Evolutionary conservation across 2,888 invertebrate species (phyloP).

Genomic region (Habrosyne pyritoides): DNA sequence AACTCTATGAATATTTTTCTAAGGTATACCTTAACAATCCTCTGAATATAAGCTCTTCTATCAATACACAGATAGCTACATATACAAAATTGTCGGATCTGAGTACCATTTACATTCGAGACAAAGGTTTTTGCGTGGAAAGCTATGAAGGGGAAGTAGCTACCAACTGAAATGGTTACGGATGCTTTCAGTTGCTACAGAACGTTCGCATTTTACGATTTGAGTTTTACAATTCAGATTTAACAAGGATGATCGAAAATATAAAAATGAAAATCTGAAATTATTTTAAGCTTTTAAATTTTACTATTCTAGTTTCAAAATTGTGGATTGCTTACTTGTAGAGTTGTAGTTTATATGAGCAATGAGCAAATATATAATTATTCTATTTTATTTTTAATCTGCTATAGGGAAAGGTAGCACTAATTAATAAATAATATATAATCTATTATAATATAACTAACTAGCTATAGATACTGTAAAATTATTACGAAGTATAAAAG

Average conservation of each 20-base stretch:
- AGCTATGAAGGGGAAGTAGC: neutral
- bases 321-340: too few relatives aligned
- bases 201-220: neutral
- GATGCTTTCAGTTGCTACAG: neutral
- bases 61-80: neutral
- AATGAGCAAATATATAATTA: too few relatives aligned
- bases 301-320: neutral
- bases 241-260: neutral
- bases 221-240: neutral
- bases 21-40: conserved; percentile 7
- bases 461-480: neutral
- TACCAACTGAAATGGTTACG: neutral
- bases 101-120: conserved; percentile 1
- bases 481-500: too few relatives aligned
- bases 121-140: conserved; percentile 3
- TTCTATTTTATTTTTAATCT: too few relatives aligned
- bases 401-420: neutral
- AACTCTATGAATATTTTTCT: conserved; percentile 16
- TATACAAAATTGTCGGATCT: neutral
- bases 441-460: neutral
- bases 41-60: neutral
- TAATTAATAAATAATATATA: neutral
- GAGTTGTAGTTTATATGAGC: too few relatives aligned
- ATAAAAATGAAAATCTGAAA: neutral
- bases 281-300: neutral